Conservation (phyloP, 2,888 invertebrate genomes). For the Drosophila siamana region DNA sequence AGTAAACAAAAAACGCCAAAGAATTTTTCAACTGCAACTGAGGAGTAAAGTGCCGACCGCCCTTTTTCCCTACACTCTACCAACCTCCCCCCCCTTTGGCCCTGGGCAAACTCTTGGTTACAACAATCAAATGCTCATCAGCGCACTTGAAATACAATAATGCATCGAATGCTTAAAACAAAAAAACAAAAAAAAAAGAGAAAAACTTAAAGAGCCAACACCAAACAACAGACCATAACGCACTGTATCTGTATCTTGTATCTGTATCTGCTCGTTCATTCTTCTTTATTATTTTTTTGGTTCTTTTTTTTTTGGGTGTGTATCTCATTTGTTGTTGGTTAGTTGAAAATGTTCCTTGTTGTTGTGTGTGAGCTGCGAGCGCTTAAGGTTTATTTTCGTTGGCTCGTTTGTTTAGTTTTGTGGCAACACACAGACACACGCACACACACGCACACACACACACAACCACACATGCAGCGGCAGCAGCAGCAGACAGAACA, state of each 20-base stretch:
- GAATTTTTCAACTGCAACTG: conserved; percentile 18
- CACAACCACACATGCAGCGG: conserved; percentile 13
- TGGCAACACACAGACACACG: conserved; percentile 59
- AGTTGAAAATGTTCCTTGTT: conserved; percentile 42
- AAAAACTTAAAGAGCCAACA: conserved; percentile 21
- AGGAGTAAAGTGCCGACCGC: conserved; percentile 32
- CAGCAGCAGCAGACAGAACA: conserved; percentile 41
- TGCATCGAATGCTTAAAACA: conserved; percentile 67
- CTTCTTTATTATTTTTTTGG: conserved; percentile 8
- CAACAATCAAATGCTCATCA: conserved; percentile 82
- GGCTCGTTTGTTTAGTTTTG: conserved; percentile 80
- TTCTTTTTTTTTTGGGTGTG: conserved; percentile 55
- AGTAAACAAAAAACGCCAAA: conserved; percentile 67
- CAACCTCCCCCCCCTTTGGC: background rate
- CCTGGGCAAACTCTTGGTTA: conserved; percentile 43
- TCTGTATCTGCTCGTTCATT: conserved; percentile 32
- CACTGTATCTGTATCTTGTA: conserved; percentile 53
- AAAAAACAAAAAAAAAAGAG: conserved; percentile 21
- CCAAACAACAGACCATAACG: conserved; percentile 45
- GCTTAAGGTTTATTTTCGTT: conserved; percentile 78
- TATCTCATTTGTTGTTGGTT: conserved; percentile 61
- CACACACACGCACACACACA: conserved; percentile 25
- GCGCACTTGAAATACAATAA: conserved; percentile 77
- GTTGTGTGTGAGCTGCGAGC: conserved; percentile 26
- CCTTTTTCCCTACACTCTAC: background rate